Conservation (phyloP, 2,888 invertebrate species). For the Ceraclea dissimilis region DNA sequence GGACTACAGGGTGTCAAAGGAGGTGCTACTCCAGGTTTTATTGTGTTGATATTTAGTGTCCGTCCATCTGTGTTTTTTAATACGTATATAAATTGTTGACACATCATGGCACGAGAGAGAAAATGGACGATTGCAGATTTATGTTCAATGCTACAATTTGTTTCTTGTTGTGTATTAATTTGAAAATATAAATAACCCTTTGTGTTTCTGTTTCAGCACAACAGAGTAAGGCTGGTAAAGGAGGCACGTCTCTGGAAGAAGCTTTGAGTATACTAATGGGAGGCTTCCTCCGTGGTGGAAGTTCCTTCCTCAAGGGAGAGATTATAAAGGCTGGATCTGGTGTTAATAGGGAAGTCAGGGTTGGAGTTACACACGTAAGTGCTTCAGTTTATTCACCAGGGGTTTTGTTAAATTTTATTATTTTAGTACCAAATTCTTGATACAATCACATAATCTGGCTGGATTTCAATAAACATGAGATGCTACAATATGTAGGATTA, state of each 20-base stretch:
- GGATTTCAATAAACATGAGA: no score
- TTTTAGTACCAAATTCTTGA: slow-evolving; percentile 11
- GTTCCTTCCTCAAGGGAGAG: slow-evolving; percentile 90
- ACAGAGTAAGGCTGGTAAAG: slow-evolving; percentile 34
- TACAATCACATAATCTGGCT: no score
- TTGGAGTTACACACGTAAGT: slow-evolving; percentile 93
- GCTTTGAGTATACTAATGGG: slow-evolving; percentile 85
- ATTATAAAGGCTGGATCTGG: slow-evolving; percentile 93
- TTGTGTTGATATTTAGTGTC: neutral
- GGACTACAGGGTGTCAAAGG: slow-evolving; percentile 36
- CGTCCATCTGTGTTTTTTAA: no score
- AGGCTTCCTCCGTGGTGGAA: slow-evolving; percentile 90
- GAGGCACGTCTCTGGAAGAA: slow-evolving; percentile 76
- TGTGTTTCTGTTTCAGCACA: slow-evolving; percentile 35
- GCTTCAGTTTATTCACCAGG: no score
- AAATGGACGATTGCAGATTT: no score
- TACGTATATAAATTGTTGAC: neutral
- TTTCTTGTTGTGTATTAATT: no score
- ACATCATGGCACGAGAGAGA: no score
- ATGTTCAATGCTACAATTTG: no score
- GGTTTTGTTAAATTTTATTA: slow-evolving; percentile 1
- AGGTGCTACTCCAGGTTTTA: slow-evolving; percentile 33
- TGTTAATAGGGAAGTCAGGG: slow-evolving; percentile 90
- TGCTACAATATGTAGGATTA: no score
- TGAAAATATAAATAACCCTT: no score